These are phyloP conservation scores for Rostratula benghalensis DNA, from an alignment of 2,113 vertebrate species.

Conservation along the genomic window DNA sequence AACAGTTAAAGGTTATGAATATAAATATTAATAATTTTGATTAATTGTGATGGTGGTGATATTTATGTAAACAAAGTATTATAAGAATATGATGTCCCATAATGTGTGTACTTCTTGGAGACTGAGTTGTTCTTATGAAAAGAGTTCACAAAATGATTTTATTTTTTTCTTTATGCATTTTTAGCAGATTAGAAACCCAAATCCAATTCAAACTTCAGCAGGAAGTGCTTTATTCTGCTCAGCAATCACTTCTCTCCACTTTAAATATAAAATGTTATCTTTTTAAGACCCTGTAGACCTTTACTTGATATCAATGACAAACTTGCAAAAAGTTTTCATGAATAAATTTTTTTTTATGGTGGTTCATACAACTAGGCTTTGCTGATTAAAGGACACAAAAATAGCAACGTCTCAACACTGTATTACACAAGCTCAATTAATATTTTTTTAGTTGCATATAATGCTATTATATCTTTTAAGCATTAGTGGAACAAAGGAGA, in stretches of 20 bases:
- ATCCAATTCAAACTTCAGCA: not conserved
- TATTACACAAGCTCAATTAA: not conserved
- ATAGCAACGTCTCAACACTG: not conserved
- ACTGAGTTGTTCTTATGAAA: not conserved
- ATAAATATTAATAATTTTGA: not conserved
- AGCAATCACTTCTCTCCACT: not conserved
- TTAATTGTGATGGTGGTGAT: not conserved
- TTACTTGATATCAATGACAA: not conserved
- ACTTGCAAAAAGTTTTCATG: not conserved
- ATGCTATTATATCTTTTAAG: not conserved
- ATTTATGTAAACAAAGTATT: not conserved
- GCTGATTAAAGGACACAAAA: not conserved
- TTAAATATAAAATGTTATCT: not conserved
- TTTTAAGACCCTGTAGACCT: not conserved
- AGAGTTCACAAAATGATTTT: not conserved
- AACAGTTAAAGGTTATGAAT: not conserved
- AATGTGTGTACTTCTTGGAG: rapidly evolving
- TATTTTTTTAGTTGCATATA: not conserved
- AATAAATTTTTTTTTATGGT: not conserved
- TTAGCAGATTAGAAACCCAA: not conserved
- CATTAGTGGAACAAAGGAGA: not conserved
- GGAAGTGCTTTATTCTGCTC: not conserved
- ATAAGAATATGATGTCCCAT: not conserved
- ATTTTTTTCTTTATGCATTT: not conserved
- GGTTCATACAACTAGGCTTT: not conserved